These are phyloP conservation scores for Biston betularia DNA, from an alignment of 2,888 invertebrate species.

Conservation along the genomic window DNA sequence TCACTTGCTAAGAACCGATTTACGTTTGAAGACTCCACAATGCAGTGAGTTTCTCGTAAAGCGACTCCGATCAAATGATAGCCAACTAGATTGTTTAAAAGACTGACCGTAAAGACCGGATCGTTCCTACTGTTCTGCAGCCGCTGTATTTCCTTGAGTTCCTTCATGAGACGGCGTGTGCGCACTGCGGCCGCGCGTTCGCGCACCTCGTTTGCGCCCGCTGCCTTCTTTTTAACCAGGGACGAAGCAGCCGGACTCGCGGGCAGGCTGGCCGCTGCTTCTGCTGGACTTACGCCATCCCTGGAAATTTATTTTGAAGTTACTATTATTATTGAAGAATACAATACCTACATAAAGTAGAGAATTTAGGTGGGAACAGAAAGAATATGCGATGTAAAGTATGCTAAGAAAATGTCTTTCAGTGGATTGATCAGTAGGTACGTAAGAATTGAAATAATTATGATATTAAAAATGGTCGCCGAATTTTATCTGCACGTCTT, in stretches of 20 bases:
- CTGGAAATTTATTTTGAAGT: conserved; percentile 51
- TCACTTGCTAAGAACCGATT: too few species aligned
- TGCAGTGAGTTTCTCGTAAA: too few species aligned
- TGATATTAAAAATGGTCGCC: too few species aligned
- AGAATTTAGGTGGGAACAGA: too few species aligned
- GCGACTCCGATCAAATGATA: too few species aligned
- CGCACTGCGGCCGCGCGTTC: conserved; percentile 86
- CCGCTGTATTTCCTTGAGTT: conserved; percentile 92
- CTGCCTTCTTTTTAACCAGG: conserved; percentile 77
- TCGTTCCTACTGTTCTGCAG: conserved; percentile 89
- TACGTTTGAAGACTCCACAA: too few species aligned
- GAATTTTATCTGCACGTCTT: too few species aligned
- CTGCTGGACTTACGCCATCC: conserved; percentile 82
- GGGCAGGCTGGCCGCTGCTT: conserved; percentile 78
- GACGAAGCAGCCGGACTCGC: conserved; percentile 81
- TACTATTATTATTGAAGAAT: not conserved
- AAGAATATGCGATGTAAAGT: too few species aligned
- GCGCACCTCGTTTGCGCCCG: conserved; percentile 71
- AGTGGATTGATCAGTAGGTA: too few species aligned
- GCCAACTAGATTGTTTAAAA: not conserved
- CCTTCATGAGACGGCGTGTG: conserved; percentile 94
- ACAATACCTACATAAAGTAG: not conserved
- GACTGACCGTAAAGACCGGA: conserved; percentile 90
- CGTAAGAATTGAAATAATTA: too few species aligned
- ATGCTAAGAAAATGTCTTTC: too few species aligned